A percentile compares a stretch with the other conserved stretches of the same genome.
These are phyloP conservation scores for Bradypodion ventrale DNA, from an alignment of 2,797 vertebrate species.

Conservation along the genomic window DNA sequence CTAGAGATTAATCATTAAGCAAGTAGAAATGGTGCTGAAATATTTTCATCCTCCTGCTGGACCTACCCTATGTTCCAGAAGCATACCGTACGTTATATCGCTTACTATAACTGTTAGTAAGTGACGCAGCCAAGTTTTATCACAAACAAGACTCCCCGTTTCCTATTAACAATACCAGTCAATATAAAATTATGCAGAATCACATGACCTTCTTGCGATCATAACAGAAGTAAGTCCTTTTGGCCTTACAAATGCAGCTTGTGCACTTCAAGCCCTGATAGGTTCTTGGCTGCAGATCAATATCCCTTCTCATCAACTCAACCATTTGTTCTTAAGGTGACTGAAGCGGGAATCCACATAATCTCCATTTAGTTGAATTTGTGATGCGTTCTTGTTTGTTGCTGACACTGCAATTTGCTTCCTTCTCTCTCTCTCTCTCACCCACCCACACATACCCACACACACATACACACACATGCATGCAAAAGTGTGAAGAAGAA, in stretches of 20 bases:
- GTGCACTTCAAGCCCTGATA: too few species aligned
- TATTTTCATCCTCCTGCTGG: slow-evolving; percentile 29
- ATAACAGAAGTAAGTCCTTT: neutral
- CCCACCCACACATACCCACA: too few species aligned
- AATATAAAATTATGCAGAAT: neutral
- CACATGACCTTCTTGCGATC: too few species aligned
- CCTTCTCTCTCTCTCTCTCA: too few species aligned
- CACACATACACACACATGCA: too few species aligned
- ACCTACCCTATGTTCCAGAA: neutral
- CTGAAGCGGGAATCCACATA: neutral
- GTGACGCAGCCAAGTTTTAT: neutral
- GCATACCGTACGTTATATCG: neutral
- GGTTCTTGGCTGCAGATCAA: too few species aligned
- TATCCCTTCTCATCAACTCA: too few species aligned
- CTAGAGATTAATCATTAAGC: slow-evolving; percentile 16
- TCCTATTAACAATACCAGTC: neutral
- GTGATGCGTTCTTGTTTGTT: neutral
- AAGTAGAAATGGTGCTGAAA: slow-evolving; percentile 12
- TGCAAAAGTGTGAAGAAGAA: neutral
- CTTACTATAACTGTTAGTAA: neutral
- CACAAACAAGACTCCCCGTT: neutral
- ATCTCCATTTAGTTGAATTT: neutral
- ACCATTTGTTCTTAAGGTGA: neutral
- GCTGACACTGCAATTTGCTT: neutral
- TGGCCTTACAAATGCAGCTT: neutral